Evolutionary conservation across 2,797 vertebrate genomes (phyloP).

Genomic region (Pseudocheirus occidentalis): DNA sequence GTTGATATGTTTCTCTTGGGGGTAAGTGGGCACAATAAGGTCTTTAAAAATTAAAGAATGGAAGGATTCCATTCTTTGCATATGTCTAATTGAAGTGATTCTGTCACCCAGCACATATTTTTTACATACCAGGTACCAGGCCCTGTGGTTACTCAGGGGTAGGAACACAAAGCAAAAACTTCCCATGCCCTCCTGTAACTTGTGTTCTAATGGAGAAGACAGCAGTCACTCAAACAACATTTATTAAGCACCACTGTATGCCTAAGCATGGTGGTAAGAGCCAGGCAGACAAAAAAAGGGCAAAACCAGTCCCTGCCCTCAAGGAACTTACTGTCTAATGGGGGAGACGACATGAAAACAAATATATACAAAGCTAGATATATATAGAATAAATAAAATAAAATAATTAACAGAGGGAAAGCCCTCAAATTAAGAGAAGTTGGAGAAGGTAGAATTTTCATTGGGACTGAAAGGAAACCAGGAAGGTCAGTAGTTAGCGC

Average conservation of each 20-base stretch:
- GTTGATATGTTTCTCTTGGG: background rate
- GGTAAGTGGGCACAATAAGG: background rate
- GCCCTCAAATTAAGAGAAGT: background rate
- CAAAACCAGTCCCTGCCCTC: background rate
- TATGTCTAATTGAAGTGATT: background rate
- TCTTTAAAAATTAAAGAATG: background rate
- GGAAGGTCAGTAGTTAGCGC: background rate
- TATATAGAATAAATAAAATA: background rate
- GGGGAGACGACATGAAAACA: background rate
- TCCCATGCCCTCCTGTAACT: background rate
- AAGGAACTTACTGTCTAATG: background rate
- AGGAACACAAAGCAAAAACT: background rate
- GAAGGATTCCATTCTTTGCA: background rate
- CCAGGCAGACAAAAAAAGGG: background rate
- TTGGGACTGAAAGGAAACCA: background rate
- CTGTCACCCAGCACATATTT: background rate
- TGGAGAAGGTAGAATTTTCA: background rate
- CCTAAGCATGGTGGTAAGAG: background rate
- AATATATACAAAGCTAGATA: background rate
- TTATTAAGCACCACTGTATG: background rate
- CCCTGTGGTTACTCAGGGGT: background rate
- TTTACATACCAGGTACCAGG: background rate
- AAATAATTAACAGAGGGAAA: background rate
- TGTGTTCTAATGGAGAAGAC: background rate
- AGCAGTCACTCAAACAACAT: background rate